Conservation (phyloP, 2,888 invertebrate species). For the Ophioninae sp. region DNA sequence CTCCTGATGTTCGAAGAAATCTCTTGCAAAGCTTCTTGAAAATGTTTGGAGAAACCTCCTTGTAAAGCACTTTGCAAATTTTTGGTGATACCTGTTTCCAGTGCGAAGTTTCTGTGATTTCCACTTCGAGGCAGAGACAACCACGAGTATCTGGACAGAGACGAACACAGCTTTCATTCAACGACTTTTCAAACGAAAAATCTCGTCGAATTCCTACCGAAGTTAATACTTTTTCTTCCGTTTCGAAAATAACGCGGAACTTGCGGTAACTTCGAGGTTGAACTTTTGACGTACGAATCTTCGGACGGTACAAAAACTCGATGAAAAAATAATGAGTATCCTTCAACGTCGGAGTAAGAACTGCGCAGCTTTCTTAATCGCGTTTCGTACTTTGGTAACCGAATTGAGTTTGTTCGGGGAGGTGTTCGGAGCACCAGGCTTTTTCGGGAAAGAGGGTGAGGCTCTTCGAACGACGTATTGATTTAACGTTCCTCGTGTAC, state of each 20-base stretch:
- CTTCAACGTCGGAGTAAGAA: neutral
- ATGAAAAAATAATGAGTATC: neutral
- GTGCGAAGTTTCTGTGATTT: too few relatives aligned
- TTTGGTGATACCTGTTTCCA: too few relatives aligned
- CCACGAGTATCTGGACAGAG: neutral
- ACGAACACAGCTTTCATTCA: neutral
- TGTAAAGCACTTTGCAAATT: too few relatives aligned
- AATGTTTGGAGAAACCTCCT: too few relatives aligned
- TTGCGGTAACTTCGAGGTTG: neutral
- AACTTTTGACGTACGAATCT: neutral
- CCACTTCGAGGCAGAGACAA: too few relatives aligned
- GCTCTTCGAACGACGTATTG: constrained; percentile 56
- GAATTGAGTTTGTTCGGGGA: neutral
- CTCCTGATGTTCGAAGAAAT: too few relatives aligned
- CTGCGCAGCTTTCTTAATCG: neutral
- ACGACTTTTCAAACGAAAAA: neutral
- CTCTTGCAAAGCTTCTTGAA: too few relatives aligned
- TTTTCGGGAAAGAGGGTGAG: constrained; percentile 8
- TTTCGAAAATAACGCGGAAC: neutral
- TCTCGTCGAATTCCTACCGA: neutral
- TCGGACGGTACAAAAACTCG: neutral
- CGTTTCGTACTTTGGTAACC: neutral
- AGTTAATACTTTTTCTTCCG: neutral
- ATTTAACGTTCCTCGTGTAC: constrained; percentile 50
- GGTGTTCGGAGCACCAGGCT: constrained; percentile 29